Conservation (phyloP, 2,113 vertebrate species). For the Xenopus borealis region DNA sequence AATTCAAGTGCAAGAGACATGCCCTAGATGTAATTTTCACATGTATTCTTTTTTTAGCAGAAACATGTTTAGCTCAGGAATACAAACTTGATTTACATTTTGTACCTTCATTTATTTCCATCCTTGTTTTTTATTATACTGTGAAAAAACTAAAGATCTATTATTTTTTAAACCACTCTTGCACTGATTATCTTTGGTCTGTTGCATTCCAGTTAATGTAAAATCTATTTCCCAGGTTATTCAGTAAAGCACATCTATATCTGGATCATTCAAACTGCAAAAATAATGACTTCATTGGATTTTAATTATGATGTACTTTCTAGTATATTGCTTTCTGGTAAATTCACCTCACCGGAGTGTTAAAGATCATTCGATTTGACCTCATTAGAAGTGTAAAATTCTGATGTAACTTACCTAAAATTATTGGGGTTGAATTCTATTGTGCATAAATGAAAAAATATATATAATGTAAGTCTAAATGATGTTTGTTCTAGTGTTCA, state of each 20-base stretch:
- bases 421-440: not conserved
- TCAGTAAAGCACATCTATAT: constrained; percentile 8
- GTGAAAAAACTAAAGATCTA: too few relatives aligned
- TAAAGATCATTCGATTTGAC: constrained; percentile 36
- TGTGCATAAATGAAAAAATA: not conserved
- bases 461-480: not conserved
- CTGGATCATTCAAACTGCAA: constrained; percentile 29
- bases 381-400: constrained; percentile 38
- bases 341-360: constrained; percentile 31
- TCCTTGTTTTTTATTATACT: too few relatives aligned
- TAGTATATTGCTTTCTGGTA: constrained; percentile 38
- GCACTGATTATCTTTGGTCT: not conserved
- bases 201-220: constrained; percentile 2
- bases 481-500: too few relatives aligned
- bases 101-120: too few relatives aligned
- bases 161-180: too few relatives aligned
- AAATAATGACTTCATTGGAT: constrained; percentile 29
- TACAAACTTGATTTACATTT: too few relatives aligned
- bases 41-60: too few relatives aligned
- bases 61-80: too few relatives aligned
- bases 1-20: too few relatives aligned
- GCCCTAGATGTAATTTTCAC: too few relatives aligned
- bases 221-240: constrained; percentile 22
- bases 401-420: constrained; percentile 9
- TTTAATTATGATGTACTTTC: constrained; percentile 42